These are phyloP conservation scores for Eulemur macaco DNA, from an alignment of 2,113 vertebrate species.

Conservation along the genomic window DNA sequence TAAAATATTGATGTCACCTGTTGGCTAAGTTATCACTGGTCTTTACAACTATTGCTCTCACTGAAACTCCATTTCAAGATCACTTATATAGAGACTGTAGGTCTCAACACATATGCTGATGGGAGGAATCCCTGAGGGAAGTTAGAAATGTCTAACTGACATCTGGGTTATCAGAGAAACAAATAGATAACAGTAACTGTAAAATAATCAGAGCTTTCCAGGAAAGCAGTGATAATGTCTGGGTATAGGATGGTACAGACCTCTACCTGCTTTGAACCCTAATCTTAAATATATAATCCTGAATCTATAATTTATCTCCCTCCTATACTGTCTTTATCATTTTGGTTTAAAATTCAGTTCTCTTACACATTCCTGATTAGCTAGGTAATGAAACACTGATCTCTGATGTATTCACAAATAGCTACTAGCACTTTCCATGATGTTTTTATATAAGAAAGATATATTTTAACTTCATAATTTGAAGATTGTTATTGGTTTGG, in stretches of 20 bases:
- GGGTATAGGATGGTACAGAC: background rate
- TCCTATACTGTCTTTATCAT: background rate
- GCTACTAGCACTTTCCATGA: background rate
- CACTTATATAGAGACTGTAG: background rate
- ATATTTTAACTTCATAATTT: slow-evolving; percentile 1
- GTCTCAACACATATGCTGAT: background rate
- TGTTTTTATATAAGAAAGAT: background rate
- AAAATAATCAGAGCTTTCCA: background rate
- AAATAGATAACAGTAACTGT: background rate
- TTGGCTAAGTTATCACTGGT: background rate
- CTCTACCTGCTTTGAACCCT: background rate
- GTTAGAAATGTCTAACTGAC: slow-evolving; percentile 14
- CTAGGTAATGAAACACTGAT: background rate
- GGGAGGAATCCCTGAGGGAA: background rate
- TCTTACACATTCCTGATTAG: background rate
- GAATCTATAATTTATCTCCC: background rate
- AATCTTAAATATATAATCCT: background rate
- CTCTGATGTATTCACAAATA: background rate
- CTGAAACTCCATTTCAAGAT: background rate
- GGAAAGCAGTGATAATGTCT: background rate
- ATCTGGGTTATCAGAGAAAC: background rate
- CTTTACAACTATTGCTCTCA: background rate
- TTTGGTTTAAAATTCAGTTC: background rate
- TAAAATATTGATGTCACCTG: slow-evolving; percentile 15
- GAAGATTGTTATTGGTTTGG: background rate